Percentiles rank a stretch among this genome's conserved stretches.
Evolutionary conservation across 2,113 vertebrate genomes (phyloP).

Genomic region (Gnathonemus longibarbis): DNA sequence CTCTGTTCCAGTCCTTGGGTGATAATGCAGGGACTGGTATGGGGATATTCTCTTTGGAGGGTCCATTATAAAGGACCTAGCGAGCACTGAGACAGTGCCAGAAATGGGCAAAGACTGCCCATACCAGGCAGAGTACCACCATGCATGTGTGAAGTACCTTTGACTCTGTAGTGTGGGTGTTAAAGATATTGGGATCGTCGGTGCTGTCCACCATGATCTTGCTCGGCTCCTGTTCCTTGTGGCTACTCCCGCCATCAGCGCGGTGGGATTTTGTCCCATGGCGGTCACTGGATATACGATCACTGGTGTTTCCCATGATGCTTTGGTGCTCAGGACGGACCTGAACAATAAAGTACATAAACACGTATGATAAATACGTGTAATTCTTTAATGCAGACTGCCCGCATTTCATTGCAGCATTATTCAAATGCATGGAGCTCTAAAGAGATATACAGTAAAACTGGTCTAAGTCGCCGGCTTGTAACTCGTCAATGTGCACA

Average conservation of each 20-base stretch:
- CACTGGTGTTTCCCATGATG: conserved; percentile 90
- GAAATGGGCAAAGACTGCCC: no score
- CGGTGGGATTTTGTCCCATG: conserved; percentile 81
- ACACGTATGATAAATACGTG: neutral
- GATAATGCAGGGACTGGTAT: neutral
- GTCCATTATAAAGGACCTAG: neutral
- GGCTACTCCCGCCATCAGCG: conserved; percentile 62
- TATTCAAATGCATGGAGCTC: neutral
- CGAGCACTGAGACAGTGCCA: no score
- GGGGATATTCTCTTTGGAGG: neutral
- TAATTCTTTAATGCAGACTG: neutral
- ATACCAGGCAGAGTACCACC: neutral
- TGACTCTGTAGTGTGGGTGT: conserved; percentile 68
- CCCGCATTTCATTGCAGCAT: neutral
- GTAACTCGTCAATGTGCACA: no score
- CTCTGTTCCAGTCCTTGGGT: neutral
- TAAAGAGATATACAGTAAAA: neutral
- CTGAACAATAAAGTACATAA: neutral
- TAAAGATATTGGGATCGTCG: conserved; percentile 88
- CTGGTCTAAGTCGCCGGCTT: no score
- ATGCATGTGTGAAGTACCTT: conserved; percentile 61
- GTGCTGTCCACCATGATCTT: conserved; percentile 95
- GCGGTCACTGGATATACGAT: conserved; percentile 76
- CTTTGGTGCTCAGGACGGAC: conserved; percentile 11
- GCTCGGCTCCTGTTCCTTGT: conserved; percentile 76